These are phyloP conservation scores for Acipenser transmontanus DNA, from an alignment of 2,797 vertebrate genomes.

Conservation along the genomic window DNA sequence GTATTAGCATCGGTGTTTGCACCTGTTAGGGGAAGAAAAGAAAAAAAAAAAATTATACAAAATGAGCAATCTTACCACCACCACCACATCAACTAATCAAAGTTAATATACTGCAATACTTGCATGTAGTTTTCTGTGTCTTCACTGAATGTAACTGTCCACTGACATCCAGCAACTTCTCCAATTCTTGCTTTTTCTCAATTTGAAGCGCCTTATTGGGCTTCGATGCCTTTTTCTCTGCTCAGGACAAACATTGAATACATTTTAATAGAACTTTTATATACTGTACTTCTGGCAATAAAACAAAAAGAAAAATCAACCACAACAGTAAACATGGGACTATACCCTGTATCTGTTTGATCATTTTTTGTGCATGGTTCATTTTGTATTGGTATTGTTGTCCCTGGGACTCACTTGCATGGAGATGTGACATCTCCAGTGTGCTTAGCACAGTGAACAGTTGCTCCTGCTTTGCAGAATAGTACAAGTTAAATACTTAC, in stretches of 20 bases:
- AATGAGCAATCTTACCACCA: too few relatives aligned
- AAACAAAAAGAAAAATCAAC: too few relatives aligned
- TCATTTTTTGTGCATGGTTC: too few relatives aligned
- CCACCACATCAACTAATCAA: background rate
- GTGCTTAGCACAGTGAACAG: too few relatives aligned
- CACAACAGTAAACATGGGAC: too few relatives aligned
- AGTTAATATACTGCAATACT: constrained; percentile 27
- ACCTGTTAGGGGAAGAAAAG: constrained; percentile 35
- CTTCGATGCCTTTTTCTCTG: constrained; percentile 55
- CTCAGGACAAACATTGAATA: constrained; percentile 9
- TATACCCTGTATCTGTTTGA: too few relatives aligned
- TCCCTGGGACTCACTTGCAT: too few relatives aligned
- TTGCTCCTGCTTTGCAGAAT: background rate
- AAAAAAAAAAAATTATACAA: too few relatives aligned
- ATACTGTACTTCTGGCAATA: too few relatives aligned
- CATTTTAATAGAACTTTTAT: too few relatives aligned
- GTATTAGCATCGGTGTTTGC: constrained; percentile 25
- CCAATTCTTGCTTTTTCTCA: constrained; percentile 50
- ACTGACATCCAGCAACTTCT: constrained; percentile 45
- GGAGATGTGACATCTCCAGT: too few relatives aligned
- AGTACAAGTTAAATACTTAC: constrained; percentile 49
- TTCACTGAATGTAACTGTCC: constrained; percentile 49
- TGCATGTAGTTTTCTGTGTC: constrained; percentile 49
- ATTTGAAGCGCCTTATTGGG: constrained; percentile 46
- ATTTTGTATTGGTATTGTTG: too few relatives aligned